Evolutionary conservation across 2,797 vertebrate species (phyloP).

Genomic region (Jordanella pulchra): DNA sequence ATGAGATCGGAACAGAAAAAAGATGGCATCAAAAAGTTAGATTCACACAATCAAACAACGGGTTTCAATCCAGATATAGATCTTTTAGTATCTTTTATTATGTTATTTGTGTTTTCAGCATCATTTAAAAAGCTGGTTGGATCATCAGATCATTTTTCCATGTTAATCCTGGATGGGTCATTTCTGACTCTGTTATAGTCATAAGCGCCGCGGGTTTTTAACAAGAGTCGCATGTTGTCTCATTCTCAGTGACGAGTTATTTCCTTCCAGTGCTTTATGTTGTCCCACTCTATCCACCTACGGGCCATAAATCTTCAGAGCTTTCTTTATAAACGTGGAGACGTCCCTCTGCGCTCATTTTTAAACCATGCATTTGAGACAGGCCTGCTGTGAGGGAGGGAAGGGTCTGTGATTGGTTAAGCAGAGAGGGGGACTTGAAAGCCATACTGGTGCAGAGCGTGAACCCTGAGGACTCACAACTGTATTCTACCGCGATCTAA

Average conservation of each 20-base stretch:
- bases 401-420: slow-evolving; percentile 62
- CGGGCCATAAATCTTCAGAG: slow-evolving; percentile 43
- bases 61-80: background rate
- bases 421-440: slow-evolving; percentile 48
- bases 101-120: background rate
- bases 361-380: slow-evolving; percentile 32
- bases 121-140: background rate
- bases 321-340: slow-evolving; percentile 57
- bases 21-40: background rate
- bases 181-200: slow-evolving; percentile 50
- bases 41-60: background rate
- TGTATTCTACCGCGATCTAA: slow-evolving; percentile 22
- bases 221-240: slow-evolving; percentile 35
- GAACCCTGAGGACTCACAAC: slow-evolving; percentile 19
- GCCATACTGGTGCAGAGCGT: slow-evolving; percentile 17
- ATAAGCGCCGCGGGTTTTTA: slow-evolving; percentile 28
- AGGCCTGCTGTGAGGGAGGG: slow-evolving; percentile 42
- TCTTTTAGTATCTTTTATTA: background rate
- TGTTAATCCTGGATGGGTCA: background rate
- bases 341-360: slow-evolving; percentile 41
- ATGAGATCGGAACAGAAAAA: background rate
- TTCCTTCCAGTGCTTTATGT: slow-evolving; percentile 28
- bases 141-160: slow-evolving; percentile 3
- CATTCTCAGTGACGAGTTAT: slow-evolving; percentile 34
- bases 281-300: slow-evolving; percentile 29